Conservation (phyloP, 2,113 vertebrate species). For the Ariopsis seemanni region DNA sequence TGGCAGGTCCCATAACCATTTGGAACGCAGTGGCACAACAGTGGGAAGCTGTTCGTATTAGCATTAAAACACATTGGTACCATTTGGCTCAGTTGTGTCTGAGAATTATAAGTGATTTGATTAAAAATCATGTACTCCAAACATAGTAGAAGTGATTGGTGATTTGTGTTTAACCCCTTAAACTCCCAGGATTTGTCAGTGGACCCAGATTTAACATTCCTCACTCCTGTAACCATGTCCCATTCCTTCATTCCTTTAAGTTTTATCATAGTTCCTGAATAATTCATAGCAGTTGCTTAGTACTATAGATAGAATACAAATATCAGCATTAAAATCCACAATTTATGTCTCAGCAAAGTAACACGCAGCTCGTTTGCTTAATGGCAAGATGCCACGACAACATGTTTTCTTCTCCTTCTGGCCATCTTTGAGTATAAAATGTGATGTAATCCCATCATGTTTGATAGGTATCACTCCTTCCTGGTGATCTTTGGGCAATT, state of each 20-base stretch:
- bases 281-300: background rate
- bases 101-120: background rate
- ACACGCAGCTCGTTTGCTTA: background rate
- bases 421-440: background rate
- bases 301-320: background rate
- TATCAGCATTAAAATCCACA: background rate
- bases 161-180: background rate
- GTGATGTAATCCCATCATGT: background rate
- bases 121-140: background rate
- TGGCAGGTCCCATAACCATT: slow-evolving; percentile 22
- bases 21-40: background rate
- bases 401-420: background rate
- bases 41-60: background rate
- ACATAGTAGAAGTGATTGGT: background rate
- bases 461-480: background rate
- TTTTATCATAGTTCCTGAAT: background rate
- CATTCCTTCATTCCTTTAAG: background rate
- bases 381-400: background rate
- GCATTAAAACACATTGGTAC: background rate
- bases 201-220: background rate
- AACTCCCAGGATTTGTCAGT: background rate
- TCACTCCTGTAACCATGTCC: background rate
- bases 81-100: background rate
- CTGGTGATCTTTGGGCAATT: background rate
- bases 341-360: slow-evolving; percentile 4